Evolutionary conservation across 2,113 vertebrate genomes (phyloP).

Genomic region (Pachypanchax playfairii): DNA sequence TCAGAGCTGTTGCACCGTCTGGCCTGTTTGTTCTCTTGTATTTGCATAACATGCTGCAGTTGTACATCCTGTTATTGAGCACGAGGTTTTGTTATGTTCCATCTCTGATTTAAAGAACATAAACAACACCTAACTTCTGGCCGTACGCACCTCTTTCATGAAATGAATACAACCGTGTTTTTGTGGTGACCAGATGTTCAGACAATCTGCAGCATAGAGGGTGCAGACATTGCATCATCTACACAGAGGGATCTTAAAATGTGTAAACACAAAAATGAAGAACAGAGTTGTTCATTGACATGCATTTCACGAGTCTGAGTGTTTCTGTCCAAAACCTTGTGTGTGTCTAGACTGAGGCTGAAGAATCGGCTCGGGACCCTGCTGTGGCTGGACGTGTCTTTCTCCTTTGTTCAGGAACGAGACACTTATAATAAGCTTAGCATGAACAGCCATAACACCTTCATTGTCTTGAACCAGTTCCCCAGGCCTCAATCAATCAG

Average conservation of each 20-base stretch:
- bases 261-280: conserved; percentile 3
- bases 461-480: conserved; percentile 62
- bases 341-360: conserved; percentile 58
- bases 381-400: conserved; percentile 63
- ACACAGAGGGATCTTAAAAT: neutral
- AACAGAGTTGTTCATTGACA: neutral
- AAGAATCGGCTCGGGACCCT: conserved; percentile 64
- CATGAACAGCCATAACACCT: conserved; percentile 71
- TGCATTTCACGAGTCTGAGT: conserved; percentile 20
- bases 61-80: conserved; percentile 39
- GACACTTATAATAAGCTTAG: conserved; percentile 74
- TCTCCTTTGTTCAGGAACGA: conserved; percentile 70
- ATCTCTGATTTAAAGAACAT: conserved; percentile 70
- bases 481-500: conserved; percentile 27
- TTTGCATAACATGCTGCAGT: conserved; percentile 36
- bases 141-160: conserved; percentile 21
- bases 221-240: conserved; percentile 53
- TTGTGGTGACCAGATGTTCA: conserved; percentile 72
- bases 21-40: conserved; percentile 42
- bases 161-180: conserved; percentile 55
- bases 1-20: conserved; percentile 4
- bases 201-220: conserved; percentile 20
- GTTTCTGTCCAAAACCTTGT: conserved; percentile 6
- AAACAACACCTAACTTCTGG: conserved; percentile 62
- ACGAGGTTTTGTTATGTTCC: conserved; percentile 69